phyloP scores from a whole-genome alignment of 2,888 invertebrate genomes.

The Saturnia japonica region DNA sequence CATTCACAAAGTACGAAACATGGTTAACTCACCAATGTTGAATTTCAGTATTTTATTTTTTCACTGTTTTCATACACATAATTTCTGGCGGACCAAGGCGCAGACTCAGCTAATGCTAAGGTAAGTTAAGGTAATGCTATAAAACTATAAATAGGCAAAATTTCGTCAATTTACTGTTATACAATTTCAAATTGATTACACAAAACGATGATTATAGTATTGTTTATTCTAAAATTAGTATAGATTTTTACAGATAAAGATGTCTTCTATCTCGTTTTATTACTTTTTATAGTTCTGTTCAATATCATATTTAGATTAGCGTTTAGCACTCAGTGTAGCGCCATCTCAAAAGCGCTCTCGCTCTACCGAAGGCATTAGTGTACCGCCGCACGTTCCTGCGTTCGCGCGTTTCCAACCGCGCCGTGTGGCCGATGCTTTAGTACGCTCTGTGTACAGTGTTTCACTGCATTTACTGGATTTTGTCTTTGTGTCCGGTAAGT shows the following conservation, averaged over 20 bases:
- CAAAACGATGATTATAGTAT: no score
- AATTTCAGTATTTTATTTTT: no score
- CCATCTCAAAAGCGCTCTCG: not conserved
- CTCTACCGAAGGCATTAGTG: not conserved
- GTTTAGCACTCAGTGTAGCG: not conserved
- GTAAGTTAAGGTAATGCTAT: not conserved
- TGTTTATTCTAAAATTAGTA: not conserved
- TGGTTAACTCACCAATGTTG: no score
- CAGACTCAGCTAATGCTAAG: no score
- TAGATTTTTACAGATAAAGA: not conserved
- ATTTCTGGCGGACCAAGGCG: no score
- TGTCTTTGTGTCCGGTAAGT: not conserved
- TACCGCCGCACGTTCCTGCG: not conserved
- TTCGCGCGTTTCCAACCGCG: slow-evolving; percentile 9
- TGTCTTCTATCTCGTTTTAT: not conserved
- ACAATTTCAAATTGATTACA: no score
- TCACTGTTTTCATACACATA: no score
- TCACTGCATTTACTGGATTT: not conserved
- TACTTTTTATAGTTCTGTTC: not conserved
- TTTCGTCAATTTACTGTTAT: not conserved
- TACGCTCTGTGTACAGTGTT: slow-evolving; percentile 11
- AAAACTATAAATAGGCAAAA: not conserved
- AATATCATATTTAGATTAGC: not conserved
- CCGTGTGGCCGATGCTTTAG: not conserved
- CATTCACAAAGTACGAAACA: no score